Percentiles rank a stretch among this genome's conserved stretches.
Conservation (phyloP, 2,113 vertebrate species). For the Dasyprocta punctata region DNA sequence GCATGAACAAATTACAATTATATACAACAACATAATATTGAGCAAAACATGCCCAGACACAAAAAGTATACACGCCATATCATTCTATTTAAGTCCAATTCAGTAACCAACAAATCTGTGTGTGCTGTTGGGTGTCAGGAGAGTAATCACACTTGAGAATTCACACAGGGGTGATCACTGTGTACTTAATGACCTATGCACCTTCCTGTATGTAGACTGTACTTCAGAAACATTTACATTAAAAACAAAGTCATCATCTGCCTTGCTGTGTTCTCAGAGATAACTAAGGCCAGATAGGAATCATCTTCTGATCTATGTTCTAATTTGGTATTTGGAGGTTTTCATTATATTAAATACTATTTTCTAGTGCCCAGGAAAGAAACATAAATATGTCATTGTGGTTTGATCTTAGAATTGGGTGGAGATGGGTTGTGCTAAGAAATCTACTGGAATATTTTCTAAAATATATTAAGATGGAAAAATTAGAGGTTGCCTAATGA, state of each 20-base stretch:
- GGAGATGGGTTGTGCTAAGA: not conserved
- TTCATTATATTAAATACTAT: conserved; percentile 69
- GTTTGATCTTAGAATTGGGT: conserved; percentile 42
- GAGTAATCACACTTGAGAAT: not conserved
- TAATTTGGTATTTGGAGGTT: conserved; percentile 55
- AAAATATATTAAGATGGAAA: not conserved
- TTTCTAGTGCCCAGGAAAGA: conserved; percentile 25
- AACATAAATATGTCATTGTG: conserved; percentile 38
- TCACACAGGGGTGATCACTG: not conserved
- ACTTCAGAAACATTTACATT: not conserved
- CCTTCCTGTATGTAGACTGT: not conserved
- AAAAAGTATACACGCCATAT: not conserved
- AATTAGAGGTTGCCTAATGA: not conserved
- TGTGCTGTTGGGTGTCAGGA: not conserved
- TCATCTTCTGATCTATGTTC: not conserved
- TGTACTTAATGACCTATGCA: not conserved
- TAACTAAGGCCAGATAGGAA: conserved; percentile 27
- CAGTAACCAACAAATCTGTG: not conserved
- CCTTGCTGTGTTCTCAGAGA: not conserved
- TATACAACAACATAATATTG: not conserved
- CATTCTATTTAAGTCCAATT: not conserved
- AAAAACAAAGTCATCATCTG: conserved; percentile 28
- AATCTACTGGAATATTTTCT: not conserved
- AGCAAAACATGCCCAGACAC: not conserved
- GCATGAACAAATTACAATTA: not conserved